Conservation (phyloP, 2,113 vertebrate species). For the Oryctolagus cuniculus region mOryCun1.1 NC_091442.1:6770501-6771000, state of each 20-base stretch:
- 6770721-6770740: not conserved
- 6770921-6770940: not conserved
- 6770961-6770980: too few species aligned
- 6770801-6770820: not conserved
- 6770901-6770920: not conserved
- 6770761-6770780: not conserved
- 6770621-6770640: not conserved
- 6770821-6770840: not conserved
- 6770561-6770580: slow-evolving; percentile 49
- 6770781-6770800: not conserved
- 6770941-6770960: not conserved
- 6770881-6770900: not conserved
- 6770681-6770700: not conserved
- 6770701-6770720: not conserved
- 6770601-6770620: too few species aligned
- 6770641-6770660: not conserved
- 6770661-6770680: not conserved
- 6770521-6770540: slow-evolving; percentile 34
- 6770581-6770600: too few species aligned
- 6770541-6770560: slow-evolving; percentile 28
- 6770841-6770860: not conserved
- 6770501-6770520: slow-evolving; percentile 37
- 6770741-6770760: not conserved
- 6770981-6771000: too few species aligned
- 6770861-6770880: not conserved